These are phyloP conservation scores for Sander lucioperca DNA, from an alignment of 2,113 vertebrate species.

Conservation along the genomic window DNA sequence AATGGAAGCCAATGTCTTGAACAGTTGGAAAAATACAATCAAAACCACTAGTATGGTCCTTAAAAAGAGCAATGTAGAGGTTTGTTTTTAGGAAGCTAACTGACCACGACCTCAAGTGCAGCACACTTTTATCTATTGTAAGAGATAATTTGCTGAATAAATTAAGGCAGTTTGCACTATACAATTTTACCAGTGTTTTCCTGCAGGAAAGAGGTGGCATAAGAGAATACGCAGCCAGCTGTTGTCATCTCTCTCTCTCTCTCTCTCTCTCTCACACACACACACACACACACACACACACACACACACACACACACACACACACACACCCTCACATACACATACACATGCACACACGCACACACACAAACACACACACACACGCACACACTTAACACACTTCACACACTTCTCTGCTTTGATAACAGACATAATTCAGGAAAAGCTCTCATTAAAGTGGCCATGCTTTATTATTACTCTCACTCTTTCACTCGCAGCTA, in stretches of 20 bases:
- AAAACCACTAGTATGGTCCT: not conserved
- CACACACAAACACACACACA: too few species aligned
- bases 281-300: too few species aligned
- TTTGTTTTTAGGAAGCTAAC: not conserved
- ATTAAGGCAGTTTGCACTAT: not conserved
- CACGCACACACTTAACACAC: too few species aligned
- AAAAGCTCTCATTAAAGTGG: slow-evolving; percentile 19
- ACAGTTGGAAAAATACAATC: not conserved
- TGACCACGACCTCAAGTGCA: not conserved
- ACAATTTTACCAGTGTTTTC: not conserved
- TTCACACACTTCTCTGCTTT: slow-evolving; percentile 39
- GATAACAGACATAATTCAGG: slow-evolving; percentile 15
- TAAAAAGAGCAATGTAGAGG: not conserved
- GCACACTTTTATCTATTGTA: not conserved
- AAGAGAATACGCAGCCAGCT: slow-evolving; percentile 6
- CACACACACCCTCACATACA: not conserved
- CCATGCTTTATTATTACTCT: slow-evolving; percentile 35
- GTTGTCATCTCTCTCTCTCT: not conserved
- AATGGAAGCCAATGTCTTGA: not conserved
- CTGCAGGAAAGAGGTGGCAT: not conserved
- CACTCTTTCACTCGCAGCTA: not conserved
- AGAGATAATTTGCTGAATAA: not conserved
- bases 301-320: slow-evolving; percentile 11
- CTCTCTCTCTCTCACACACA: not conserved
- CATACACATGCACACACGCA: slow-evolving; percentile 1